These are phyloP conservation scores for Cyclura pinguis DNA, from an alignment of 2,797 vertebrate species.

Conservation along the genomic window DNA sequence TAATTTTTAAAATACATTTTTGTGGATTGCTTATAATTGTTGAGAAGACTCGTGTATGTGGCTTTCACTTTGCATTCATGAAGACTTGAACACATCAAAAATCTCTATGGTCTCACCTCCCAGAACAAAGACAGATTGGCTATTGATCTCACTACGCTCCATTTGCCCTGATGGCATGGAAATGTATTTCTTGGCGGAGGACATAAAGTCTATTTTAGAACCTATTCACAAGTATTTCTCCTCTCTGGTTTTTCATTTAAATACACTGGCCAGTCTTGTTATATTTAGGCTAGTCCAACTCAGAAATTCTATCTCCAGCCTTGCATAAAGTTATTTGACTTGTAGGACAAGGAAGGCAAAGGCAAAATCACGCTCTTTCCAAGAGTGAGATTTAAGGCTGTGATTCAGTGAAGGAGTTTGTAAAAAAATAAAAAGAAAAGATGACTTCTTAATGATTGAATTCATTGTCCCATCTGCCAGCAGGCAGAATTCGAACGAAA, in stretches of 20 bases:
- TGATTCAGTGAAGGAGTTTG: conserved; percentile 52
- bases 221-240: too few species aligned
- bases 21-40: not conserved
- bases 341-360: conserved; percentile 22
- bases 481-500: conserved; percentile 63
- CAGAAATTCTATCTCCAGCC: not conserved
- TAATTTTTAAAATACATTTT: conserved; percentile 27
- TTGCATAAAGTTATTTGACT: conserved; percentile 33
- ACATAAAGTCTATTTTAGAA: too few species aligned
- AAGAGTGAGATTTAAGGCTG: conserved; percentile 45
- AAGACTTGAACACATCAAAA: too few species aligned
- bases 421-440: conserved; percentile 40
- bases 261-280: too few species aligned
- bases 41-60: not conserved
- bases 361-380: conserved; percentile 35
- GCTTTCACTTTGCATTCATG: not conserved
- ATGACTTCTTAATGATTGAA: conserved; percentile 50
- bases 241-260: too few species aligned
- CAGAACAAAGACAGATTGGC: too few species aligned
- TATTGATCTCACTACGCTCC: too few species aligned
- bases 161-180: too few species aligned
- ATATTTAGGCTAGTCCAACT: too few species aligned
- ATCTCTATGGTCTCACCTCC: too few species aligned
- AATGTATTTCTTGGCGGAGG: too few species aligned
- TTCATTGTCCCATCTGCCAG: conserved; percentile 59